phyloP scores from a whole-genome alignment of 2,797 vertebrate species.

The Esox lucius region DNA sequence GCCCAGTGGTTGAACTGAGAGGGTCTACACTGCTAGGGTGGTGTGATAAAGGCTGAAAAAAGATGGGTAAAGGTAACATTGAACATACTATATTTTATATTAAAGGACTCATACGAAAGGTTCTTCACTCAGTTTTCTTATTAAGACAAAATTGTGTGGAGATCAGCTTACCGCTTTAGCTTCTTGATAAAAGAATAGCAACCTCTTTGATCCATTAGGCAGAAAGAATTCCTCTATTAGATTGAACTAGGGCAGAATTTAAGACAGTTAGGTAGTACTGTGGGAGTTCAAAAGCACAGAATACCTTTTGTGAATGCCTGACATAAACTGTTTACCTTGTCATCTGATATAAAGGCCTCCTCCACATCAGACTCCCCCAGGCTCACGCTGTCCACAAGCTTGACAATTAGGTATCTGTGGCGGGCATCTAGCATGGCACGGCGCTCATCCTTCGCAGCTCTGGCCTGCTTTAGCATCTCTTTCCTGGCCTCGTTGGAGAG shows the following conservation, averaged over 20 bases:
- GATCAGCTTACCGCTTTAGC: slow-evolving; percentile 59
- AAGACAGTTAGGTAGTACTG: neutral
- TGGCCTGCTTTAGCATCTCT: slow-evolving; percentile 70
- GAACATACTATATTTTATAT: too few relatives aligned
- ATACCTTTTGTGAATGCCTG: neutral
- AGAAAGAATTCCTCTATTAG: slow-evolving; percentile 79
- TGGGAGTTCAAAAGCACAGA: neutral
- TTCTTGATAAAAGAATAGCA: slow-evolving; percentile 82
- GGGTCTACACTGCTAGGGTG: slow-evolving; percentile 46
- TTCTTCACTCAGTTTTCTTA: neutral
- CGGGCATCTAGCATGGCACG: slow-evolving; percentile 73
- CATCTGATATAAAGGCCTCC: slow-evolving; percentile 76
- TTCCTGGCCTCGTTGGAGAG: slow-evolving; percentile 74
- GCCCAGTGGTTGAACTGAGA: slow-evolving; percentile 36
- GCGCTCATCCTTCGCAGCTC: slow-evolving; percentile 73
- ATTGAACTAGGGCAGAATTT: slow-evolving; percentile 66
- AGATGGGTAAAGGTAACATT: neutral
- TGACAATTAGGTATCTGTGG: slow-evolving; percentile 74
- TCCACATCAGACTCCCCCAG: slow-evolving; percentile 75
- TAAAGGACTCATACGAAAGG: neutral
- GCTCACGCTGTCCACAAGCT: slow-evolving; percentile 64
- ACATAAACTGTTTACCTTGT: slow-evolving; percentile 65
- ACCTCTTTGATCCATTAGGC: slow-evolving; percentile 72
- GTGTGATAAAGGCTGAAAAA: slow-evolving; percentile 50
- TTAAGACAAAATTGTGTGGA: neutral